A percentile compares a stretch with the other conserved stretches of the same genome.
Conservation (phyloP, 2,888 invertebrate species). For the Strigamia transsilvanica region DNA sequence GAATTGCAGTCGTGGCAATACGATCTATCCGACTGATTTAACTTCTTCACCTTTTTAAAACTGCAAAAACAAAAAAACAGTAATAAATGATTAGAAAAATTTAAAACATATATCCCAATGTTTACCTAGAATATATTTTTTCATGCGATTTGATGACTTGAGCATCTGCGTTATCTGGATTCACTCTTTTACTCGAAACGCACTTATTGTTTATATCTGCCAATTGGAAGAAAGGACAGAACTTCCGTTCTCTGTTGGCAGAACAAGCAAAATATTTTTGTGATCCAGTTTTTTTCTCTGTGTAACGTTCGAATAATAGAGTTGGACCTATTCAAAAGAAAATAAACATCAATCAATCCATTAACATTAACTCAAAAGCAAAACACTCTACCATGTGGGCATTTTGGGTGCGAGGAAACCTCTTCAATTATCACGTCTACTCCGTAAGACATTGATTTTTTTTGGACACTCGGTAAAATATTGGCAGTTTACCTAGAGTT, state of each 20-base stretch:
- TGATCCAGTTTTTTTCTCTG: slow-evolving; percentile 51
- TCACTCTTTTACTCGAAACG: slow-evolving; percentile 63
- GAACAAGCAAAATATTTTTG: slow-evolving; percentile 80
- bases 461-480: too few species aligned
- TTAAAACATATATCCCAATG: slow-evolving; percentile 44
- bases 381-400: slow-evolving; percentile 21
- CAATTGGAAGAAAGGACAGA: slow-evolving; percentile 76
- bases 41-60: slow-evolving; percentile 64
- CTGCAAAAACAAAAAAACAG: slow-evolving; percentile 64
- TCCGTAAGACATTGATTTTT: background rate
- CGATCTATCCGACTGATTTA: slow-evolving; percentile 56
- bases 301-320: slow-evolving; percentile 70
- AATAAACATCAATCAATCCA: slow-evolving; percentile 1
- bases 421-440: slow-evolving; percentile 41
- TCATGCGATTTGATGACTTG: slow-evolving; percentile 69
- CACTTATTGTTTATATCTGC: slow-evolving; percentile 66
- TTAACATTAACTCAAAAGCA: background rate
- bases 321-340: slow-evolving; percentile 69
- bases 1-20: slow-evolving; percentile 62
- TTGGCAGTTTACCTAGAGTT: too few species aligned
- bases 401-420: background rate
- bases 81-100: background rate
- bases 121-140: slow-evolving; percentile 55
- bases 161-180: slow-evolving; percentile 66
- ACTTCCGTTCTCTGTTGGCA: slow-evolving; percentile 80